Conservation (phyloP, 2,888 invertebrate genomes). For the Dendrolimus pini region DNA sequence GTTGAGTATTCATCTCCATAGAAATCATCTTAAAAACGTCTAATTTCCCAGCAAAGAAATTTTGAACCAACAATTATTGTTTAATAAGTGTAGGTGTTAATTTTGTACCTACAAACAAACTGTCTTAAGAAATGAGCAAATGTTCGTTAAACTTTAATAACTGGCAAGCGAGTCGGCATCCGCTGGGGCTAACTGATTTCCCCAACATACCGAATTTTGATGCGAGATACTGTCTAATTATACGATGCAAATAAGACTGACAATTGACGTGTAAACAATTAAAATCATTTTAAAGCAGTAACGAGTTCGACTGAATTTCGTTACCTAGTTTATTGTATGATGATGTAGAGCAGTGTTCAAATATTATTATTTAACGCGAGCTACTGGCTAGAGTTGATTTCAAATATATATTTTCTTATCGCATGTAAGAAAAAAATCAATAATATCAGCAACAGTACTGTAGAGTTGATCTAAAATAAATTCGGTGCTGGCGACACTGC, state of each 20-base stretch:
- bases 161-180: not conserved
- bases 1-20: too few relatives aligned
- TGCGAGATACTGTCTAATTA: not conserved
- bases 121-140: too few relatives aligned
- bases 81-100: too few relatives aligned
- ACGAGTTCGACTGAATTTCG: not conserved
- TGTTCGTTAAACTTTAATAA: too few relatives aligned
- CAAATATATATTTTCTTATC: constrained; percentile 31
- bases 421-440: constrained; percentile 42
- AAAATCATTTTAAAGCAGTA: not conserved
- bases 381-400: not conserved
- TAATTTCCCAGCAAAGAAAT: too few relatives aligned
- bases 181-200: constrained; percentile 3
- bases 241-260: not conserved
- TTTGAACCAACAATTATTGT: too few relatives aligned
- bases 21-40: too few relatives aligned
- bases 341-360: not conserved
- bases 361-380: not conserved
- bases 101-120: too few relatives aligned
- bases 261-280: not conserved
- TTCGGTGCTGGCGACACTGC: constrained; percentile 58
- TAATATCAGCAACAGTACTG: constrained; percentile 52
- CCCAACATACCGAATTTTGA: not conserved
- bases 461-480: constrained; percentile 63
- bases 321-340: not conserved